These are phyloP conservation scores for Phalera bucephala DNA, from an alignment of 2,888 invertebrate genomes.

Conservation along the genomic window DNA sequence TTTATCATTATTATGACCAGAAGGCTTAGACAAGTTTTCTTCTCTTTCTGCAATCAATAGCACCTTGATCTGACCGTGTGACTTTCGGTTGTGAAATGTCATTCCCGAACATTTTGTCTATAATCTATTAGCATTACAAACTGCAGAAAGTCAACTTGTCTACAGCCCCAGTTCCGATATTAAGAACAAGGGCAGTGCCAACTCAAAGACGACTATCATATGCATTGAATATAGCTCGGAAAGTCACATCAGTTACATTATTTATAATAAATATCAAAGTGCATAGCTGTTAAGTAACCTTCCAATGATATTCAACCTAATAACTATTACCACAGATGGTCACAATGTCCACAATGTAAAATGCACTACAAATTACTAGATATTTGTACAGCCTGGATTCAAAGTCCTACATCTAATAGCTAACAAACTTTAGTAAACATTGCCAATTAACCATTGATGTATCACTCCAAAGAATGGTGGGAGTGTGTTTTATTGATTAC, in stretches of 20 bases:
- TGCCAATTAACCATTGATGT: conserved; percentile 51
- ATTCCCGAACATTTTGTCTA: no score
- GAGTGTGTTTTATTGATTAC: conserved; percentile 35
- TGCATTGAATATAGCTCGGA: conserved; percentile 24
- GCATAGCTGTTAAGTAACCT: conserved; percentile 53
- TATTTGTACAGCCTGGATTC: conserved; percentile 79
- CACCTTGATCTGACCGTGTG: no score
- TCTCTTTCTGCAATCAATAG: no score
- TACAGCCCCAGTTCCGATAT: conserved; percentile 25
- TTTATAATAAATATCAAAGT: conserved; percentile 45
- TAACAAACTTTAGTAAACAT: conserved; percentile 70
- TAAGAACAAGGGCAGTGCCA: conserved; percentile 23
- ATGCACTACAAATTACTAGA: conserved; percentile 78
- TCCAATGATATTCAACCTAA: conserved; percentile 60
- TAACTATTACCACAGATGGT: conserved; percentile 69
- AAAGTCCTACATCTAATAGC: conserved; percentile 78
- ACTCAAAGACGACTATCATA: conserved; percentile 29
- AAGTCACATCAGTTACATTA: conserved; percentile 30
- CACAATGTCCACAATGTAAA: conserved; percentile 75
- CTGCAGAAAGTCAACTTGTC: no score
- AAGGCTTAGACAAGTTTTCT: no score
- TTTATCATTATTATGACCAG: conserved; percentile 15
- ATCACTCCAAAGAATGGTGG: conserved; percentile 44
- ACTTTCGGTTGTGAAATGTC: no score
- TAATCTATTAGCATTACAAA: no score